These are phyloP conservation scores for Trogon melanurus DNA, from an alignment of 2,113 vertebrate genomes.

Conservation along the genomic window DNA sequence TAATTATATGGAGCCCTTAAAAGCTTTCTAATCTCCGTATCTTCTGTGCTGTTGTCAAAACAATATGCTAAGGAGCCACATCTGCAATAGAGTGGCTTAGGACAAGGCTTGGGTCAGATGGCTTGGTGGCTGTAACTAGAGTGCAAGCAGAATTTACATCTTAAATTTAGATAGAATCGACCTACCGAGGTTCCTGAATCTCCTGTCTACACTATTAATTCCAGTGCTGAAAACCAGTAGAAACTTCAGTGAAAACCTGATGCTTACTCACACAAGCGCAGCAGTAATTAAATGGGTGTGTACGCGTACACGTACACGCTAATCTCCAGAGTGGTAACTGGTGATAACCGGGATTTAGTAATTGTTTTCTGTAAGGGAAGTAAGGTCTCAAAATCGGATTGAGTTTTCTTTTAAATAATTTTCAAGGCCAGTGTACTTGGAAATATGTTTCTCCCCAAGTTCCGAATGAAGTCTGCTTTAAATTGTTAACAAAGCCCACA, in stretches of 20 bases:
- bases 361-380: background rate
- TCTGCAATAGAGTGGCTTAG: background rate
- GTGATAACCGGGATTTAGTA: background rate
- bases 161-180: background rate
- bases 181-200: background rate
- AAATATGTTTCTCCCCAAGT: background rate
- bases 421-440: background rate
- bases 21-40: background rate
- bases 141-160: background rate
- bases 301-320: background rate
- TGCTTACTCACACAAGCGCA: background rate
- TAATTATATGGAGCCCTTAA: background rate
- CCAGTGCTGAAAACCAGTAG: background rate
- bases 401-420: background rate
- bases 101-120: background rate
- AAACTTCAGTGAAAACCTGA: background rate
- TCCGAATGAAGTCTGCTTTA: background rate
- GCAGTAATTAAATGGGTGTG: conserved; percentile 9
- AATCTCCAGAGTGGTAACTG: background rate
- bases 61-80: background rate
- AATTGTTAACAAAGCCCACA: background rate
- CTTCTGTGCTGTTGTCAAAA: conserved; percentile 28
- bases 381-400: background rate
- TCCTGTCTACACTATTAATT: background rate
- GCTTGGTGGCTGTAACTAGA: background rate